These are phyloP conservation scores for Microchirus variegatus DNA, from an alignment of 2,797 vertebrate genomes.

Conservation along the genomic window DNA sequence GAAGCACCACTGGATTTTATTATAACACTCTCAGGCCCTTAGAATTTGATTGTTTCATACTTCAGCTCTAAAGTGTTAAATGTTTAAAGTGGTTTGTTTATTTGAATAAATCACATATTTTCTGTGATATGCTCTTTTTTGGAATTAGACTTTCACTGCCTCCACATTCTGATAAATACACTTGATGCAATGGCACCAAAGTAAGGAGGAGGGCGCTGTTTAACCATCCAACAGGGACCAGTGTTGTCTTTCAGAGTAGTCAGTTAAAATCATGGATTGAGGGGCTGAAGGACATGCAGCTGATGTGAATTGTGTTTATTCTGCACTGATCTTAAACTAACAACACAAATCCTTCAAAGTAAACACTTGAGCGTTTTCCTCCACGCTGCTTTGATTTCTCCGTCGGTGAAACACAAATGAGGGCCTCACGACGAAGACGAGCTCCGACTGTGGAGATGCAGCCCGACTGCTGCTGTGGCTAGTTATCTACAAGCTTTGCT, in stretches of 20 bases:
- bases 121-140: not conserved
- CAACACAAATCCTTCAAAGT: conserved; percentile 16
- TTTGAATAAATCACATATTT: not conserved
- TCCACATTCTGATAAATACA: not conserved
- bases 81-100: not conserved
- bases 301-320: conserved; percentile 8
- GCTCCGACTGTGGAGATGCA: conserved; percentile 60
- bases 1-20: conserved; percentile 11
- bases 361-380: conserved; percentile 10
- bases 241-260: not conserved
- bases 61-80: too few species aligned
- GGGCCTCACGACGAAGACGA: conserved; percentile 13
- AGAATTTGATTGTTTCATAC: not conserved
- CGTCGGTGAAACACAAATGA: conserved; percentile 35
- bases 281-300: not conserved
- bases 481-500: conserved; percentile 87
- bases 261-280: not conserved
- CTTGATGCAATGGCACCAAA: conserved; percentile 1
- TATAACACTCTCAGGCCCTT: conserved; percentile 1
- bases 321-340: conserved; percentile 21
- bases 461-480: conserved; percentile 43
- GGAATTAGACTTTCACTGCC: not conserved
- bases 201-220: conserved; percentile 2
- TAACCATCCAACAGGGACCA: conserved; percentile 4
- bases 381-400: conserved; percentile 33